A percentile compares a stretch with the other conserved stretches of the same genome.
Evolutionary conservation across 2,797 vertebrate genomes (phyloP).

Genomic region (Phoeniculus purpureus): DNA sequence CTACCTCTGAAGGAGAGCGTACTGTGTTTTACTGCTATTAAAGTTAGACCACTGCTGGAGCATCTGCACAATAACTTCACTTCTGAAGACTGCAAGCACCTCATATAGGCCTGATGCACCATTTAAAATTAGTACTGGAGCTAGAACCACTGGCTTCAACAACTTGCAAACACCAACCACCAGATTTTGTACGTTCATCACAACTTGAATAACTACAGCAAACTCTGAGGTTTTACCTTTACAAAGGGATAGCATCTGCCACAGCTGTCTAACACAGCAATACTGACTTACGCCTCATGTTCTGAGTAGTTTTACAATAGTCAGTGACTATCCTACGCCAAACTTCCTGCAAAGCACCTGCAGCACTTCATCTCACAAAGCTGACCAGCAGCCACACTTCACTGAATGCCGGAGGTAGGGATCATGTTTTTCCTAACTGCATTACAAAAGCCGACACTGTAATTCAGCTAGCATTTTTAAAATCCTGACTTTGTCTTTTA

Average conservation of each 20-base stretch:
- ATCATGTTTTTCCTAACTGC: not conserved
- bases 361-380: not conserved
- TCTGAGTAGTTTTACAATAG: not conserved
- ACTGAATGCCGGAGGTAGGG: not conserved
- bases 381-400: not conserved
- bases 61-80: not conserved
- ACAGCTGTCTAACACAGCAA: not conserved
- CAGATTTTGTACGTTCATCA: not conserved
- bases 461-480: not conserved
- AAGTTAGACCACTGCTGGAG: conserved; percentile 32
- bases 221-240: not conserved
- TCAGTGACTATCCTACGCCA: not conserved
- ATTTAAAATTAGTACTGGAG: not conserved
- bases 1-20: not conserved
- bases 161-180: not conserved
- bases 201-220: not conserved
- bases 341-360: not conserved
- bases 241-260: not conserved
- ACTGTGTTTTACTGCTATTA: conserved; percentile 11
- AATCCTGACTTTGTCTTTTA: not conserved
- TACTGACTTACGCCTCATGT: not conserved
- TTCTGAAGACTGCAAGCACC: not conserved
- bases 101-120: not conserved
- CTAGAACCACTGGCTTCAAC: not conserved
- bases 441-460: not conserved